Evolutionary conservation across 2,797 vertebrate species (phyloP), one percentile per base, ranked within the genome.

Genomic region (Leptoclinus maculatus): DNA sequence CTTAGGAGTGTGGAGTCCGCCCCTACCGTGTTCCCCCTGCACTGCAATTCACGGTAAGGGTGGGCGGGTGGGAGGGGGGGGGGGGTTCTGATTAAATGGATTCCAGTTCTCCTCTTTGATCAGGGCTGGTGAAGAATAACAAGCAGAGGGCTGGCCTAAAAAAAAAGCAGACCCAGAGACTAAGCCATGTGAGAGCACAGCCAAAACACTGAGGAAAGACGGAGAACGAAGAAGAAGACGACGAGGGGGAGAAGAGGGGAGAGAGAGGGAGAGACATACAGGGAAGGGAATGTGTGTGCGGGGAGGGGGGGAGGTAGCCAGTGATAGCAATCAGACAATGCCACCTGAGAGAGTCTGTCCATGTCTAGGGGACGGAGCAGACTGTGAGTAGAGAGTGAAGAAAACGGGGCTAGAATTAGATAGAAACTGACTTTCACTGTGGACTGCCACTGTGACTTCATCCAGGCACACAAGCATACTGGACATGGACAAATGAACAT

Each of bases 91-190:
- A 93, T 93, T 93, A 92, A 94, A 93, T 93, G 90, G 93, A 94
- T 94, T 94, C 91, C 91, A 94, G 91, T 93, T 92, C 89, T 92
- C 88, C 84, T 91, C 92, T 95, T 93, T 94, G 93, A 95, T 94
- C 90, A 89, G 79, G 82, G 76, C 87, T 94, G 89, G 91, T 87
- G 91, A 80, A 88, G 92, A 95, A 95, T 94, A 94, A 93, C 88
- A 94, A 94, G 89, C 90, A 92, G 92, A 87, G 87, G 78, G 77
- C 76, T 88, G 90, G 92, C 88, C 89, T 89, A 85, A 41, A 67
- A 86, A 85, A 41, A 67, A 86, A 84, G 86, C 89, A 90, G 89
- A 90, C 86, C 86, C 68, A 63, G 75, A 91, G 88, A 93, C 89
- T 83, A 85, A 90, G 83, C 85, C 91, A 91, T 74, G 83, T 89